These are phyloP conservation scores for Denticeps clupeoides DNA, from an alignment of 2,797 vertebrate species.

Conservation along the genomic window DNA sequence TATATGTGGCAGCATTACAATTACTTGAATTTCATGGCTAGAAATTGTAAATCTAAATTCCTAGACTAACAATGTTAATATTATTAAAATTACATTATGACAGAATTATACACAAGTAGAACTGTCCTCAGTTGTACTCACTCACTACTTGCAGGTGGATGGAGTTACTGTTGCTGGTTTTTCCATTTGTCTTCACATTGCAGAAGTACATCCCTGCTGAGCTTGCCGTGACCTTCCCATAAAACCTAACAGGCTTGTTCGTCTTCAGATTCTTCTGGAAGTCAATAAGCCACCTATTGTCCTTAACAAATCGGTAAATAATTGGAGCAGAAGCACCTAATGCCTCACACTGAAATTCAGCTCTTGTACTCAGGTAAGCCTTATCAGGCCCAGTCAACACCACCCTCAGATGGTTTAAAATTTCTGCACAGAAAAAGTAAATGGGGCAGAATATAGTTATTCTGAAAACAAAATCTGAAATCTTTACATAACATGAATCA, in stretches of 20 bases:
- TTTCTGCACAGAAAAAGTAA: conserved; percentile 27
- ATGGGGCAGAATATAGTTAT: not conserved
- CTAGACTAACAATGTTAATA: no score
- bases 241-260: conserved; percentile 24
- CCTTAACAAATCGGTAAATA: conserved; percentile 40
- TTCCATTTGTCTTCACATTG: conserved; percentile 16
- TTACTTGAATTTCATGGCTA: no score
- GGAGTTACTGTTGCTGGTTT: conserved; percentile 36
- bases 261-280: not conserved
- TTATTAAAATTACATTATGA: not conserved
- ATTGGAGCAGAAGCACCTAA: conserved; percentile 19
- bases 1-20: no score
- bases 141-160: conserved; percentile 51
- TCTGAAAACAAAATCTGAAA: conserved; percentile 1
- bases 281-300: not conserved
- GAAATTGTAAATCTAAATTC: no score
- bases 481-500: not conserved
- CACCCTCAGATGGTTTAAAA: conserved; percentile 16
- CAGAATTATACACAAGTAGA: not conserved
- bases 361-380: conserved; percentile 38
- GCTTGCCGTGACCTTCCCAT: conserved; percentile 21
- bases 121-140: conserved; percentile 37
- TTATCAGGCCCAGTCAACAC: conserved; percentile 46
- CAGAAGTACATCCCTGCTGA: conserved; percentile 50
- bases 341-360: conserved; percentile 38